Conservation (phyloP, 1,140 invertebrate species). For the Drosophila parabipectinata region DNA sequence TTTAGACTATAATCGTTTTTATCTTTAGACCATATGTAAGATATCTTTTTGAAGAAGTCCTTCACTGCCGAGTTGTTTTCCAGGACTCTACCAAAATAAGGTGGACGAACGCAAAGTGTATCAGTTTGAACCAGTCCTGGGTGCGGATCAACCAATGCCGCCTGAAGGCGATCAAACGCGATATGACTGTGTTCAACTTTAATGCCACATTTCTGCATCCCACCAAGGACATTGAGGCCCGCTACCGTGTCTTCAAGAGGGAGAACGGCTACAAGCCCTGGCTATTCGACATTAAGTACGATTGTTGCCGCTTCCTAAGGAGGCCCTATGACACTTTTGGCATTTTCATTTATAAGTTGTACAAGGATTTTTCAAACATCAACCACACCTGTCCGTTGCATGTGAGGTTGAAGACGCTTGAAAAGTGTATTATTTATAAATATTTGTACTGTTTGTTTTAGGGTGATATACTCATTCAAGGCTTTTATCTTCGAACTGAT, state of each 20-base stretch:
- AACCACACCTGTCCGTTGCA: slow-evolving; percentile 2
- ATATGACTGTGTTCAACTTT: neutral
- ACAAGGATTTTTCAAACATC: slow-evolving; percentile 1
- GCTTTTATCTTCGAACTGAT: neutral
- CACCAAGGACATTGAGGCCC: neutral
- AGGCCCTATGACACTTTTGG: neutral
- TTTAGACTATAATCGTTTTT: too few species aligned
- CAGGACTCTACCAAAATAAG: neutral
- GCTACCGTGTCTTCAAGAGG: neutral
- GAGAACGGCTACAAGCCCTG: slow-evolving; percentile 2
- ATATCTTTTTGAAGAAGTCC: too few species aligned
- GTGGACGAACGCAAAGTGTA: neutral
- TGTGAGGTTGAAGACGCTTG: neutral
- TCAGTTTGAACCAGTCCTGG: slow-evolving; percentile 5
- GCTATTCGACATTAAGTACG: neutral
- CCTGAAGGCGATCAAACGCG: neutral
- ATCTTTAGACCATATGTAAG: too few species aligned
- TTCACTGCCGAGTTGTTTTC: neutral
- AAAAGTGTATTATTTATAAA: neutral
- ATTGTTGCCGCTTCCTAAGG: neutral
- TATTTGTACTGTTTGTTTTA: neutral
- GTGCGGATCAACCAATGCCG: slow-evolving; percentile 1
- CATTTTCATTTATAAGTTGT: neutral
- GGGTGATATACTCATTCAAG: neutral
- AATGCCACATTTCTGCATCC: slow-evolving; percentile 2